These are phyloP conservation scores for Eleginops maclovinus DNA, from an alignment of 2,113 vertebrate genomes.

Conservation along the genomic window DNA sequence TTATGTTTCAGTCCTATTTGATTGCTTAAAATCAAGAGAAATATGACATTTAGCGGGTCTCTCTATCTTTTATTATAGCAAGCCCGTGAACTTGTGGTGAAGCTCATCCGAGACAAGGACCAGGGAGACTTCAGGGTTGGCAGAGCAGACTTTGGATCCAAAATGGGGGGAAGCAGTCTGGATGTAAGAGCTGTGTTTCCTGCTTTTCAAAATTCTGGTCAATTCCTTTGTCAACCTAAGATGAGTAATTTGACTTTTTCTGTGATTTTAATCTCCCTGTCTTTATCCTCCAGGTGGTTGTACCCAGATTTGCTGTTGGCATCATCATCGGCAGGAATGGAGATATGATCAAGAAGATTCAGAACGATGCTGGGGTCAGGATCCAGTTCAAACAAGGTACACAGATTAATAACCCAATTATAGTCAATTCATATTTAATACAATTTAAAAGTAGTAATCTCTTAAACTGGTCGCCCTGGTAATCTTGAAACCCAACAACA, in stretches of 20 bases:
- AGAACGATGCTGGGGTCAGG: constrained; percentile 96
- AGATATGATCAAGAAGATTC: constrained; percentile 99
- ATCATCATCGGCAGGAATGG: constrained; percentile 99
- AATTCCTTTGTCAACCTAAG: not conserved
- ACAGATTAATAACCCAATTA: constrained; percentile 20
- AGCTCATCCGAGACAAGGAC: constrained; percentile 98
- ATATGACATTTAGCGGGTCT: not conserved
- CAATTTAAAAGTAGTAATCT: not conserved
- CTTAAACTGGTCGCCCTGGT: not conserved
- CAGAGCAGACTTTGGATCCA: constrained; percentile 91
- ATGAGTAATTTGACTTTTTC: not conserved
- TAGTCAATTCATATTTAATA: too few species aligned
- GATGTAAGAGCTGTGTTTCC: constrained; percentile 84
- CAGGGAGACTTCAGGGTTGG: constrained; percentile 92
- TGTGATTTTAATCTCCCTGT: not conserved
- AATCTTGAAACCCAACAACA: not conserved
- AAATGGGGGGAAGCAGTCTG: constrained; percentile 93
- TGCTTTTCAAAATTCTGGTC: not conserved
- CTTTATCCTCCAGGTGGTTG: constrained; percentile 87
- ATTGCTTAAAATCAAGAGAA: not conserved
- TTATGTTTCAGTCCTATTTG: not conserved
- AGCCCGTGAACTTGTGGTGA: constrained; percentile 97
- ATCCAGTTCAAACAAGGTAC: constrained; percentile 99
- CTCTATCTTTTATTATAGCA: constrained; percentile 82
- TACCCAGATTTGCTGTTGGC: constrained; percentile 97